phyloP scores from a whole-genome alignment of 2,113 vertebrate genomes.

The Strix uralensis region DNA sequence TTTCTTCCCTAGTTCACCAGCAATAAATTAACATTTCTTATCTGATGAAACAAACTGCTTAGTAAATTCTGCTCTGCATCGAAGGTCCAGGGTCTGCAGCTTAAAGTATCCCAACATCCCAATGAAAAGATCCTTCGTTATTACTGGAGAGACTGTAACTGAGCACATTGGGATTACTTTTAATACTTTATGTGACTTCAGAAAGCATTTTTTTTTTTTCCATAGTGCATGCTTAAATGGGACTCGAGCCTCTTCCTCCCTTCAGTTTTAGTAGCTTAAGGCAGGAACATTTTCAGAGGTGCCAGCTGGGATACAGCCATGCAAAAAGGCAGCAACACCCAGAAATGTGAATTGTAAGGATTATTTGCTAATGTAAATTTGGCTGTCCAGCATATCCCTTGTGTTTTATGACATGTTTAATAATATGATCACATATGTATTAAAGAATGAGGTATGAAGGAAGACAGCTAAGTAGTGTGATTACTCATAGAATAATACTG shows the following conservation, averaged over 20 bases:
- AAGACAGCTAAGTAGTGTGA: neutral
- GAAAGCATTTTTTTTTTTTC: neutral
- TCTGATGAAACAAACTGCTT: neutral
- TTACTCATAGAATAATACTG: neutral
- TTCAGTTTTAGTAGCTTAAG: neutral
- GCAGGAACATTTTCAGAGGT: neutral
- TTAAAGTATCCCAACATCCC: neutral
- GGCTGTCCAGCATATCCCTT: neutral
- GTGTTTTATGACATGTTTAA: neutral
- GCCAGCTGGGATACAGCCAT: neutral
- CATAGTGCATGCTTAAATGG: neutral
- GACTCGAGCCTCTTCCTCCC: neutral
- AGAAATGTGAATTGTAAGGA: neutral
- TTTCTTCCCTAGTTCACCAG: neutral
- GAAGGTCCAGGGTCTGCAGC: neutral
- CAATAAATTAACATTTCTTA: neutral
- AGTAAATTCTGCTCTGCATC: neutral
- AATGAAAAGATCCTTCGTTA: neutral
- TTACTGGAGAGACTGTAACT: neutral
- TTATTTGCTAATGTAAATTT: neutral
- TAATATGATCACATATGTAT: neutral
- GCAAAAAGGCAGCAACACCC: neutral
- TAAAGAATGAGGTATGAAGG: neutral
- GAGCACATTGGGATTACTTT: neutral
- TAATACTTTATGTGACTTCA: neutral